phyloP scores from a whole-genome alignment of 2,113 vertebrate species.

The Cairina moschata region DNA sequence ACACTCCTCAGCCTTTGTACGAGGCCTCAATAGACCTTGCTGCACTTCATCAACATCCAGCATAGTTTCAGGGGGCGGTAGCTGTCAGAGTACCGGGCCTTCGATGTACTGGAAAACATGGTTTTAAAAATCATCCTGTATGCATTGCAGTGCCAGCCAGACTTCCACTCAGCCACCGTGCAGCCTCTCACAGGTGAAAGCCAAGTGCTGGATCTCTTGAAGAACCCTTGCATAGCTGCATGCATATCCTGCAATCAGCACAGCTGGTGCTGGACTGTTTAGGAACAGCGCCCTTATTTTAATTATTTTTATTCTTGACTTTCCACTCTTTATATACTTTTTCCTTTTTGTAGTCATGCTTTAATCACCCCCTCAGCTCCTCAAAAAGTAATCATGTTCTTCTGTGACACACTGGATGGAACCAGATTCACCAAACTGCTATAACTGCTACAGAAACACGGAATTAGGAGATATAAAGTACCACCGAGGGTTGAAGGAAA shows the following conservation, averaged over 20 bases:
- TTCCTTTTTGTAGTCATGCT: background rate
- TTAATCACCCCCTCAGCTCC: background rate
- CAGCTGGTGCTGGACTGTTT: background rate
- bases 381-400: background rate
- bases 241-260: fast-evolving
- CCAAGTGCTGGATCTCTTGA: fast-evolving
- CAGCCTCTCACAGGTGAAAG: background rate
- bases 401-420: background rate
- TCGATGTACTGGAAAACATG: fast-evolving
- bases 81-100: fast-evolving
- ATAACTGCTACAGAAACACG: background rate
- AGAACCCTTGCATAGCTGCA: fast-evolving
- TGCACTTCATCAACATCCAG: background rate
- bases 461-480: background rate
- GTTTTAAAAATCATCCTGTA: fast-evolving
- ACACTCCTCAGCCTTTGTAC: background rate
- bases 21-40: background rate
- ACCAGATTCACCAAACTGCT: background rate
- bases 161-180: fast-evolving
- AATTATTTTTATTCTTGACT: background rate
- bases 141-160: background rate
- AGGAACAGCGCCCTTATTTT: background rate
- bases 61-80: background rate
- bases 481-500: background rate
- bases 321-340: background rate